A percentile compares a stretch with the other conserved stretches of the same genome.
Conservation (phyloP, 2,888 invertebrate genomes). For the Phortica okadai region DNA sequence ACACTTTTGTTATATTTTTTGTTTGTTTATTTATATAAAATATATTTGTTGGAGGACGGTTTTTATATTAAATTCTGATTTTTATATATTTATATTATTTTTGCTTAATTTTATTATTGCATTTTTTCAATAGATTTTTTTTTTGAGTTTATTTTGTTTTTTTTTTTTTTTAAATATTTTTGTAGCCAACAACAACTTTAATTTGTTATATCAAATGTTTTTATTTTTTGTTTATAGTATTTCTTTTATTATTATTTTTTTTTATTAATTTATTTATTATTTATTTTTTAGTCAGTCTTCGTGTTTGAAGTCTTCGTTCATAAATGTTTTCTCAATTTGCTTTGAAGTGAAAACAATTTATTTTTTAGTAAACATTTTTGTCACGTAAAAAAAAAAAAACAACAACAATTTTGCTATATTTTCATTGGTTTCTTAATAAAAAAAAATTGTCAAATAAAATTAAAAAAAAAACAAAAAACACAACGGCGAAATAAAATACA, state of each 20-base stretch:
- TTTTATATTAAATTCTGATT: background rate
- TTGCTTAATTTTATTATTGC: background rate
- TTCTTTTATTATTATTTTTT: constrained; percentile 7
- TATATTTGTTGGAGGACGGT: no score
- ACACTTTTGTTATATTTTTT: no score
- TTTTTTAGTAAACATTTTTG: background rate
- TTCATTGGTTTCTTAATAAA: constrained; percentile 24
- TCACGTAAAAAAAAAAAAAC: background rate
- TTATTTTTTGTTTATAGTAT: background rate
- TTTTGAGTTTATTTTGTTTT: constrained; percentile 10
- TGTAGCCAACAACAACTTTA: constrained; percentile 22
- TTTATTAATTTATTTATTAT: constrained; percentile 11
- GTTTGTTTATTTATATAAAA: no score
- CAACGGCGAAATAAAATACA: background rate
- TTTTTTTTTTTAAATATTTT: constrained; percentile 16
- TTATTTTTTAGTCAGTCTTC: constrained; percentile 14
- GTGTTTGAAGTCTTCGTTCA: background rate
- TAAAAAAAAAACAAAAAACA: constrained; percentile 20
- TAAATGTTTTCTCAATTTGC: background rate
- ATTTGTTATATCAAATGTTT: constrained; percentile 4
- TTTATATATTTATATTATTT: background rate
- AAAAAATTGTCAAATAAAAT: background rate
- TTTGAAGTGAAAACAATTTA: background rate
- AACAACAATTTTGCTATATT: constrained; percentile 10
- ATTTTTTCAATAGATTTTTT: background rate